Evolutionary conservation across 2,113 vertebrate species (phyloP).

Genomic region (Hippocampus barbouri): DNA sequence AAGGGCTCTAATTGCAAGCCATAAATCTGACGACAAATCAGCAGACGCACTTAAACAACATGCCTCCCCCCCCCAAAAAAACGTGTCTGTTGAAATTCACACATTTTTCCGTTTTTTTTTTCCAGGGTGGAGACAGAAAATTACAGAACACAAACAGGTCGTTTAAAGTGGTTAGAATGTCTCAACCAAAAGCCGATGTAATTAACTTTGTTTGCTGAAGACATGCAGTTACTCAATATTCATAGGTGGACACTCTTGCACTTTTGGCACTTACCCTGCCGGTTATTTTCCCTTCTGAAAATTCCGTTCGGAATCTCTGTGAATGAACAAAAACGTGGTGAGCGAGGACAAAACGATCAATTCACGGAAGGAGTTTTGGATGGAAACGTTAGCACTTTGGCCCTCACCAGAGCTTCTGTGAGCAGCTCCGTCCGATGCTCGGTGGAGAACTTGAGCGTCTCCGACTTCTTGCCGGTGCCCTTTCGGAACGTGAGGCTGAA

Average conservation of each 20-base stretch:
- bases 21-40: not conserved
- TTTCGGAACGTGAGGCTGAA: conserved; percentile 98
- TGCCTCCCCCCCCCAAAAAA: not conserved
- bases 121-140: too few relatives aligned
- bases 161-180: too few relatives aligned
- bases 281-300: conserved; percentile 98
- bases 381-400: not conserved
- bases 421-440: conserved; percentile 98
- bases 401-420: conserved; percentile 92
- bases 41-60: not conserved
- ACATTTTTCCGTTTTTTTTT: too few relatives aligned
- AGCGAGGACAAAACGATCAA: not conserved
- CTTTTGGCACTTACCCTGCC: conserved; percentile 83
- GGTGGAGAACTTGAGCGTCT: conserved; percentile 98
- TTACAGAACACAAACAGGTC: too few relatives aligned
- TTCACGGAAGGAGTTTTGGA: too few relatives aligned
- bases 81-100: too few relatives aligned
- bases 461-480: conserved; percentile 92
- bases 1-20: too few relatives aligned
- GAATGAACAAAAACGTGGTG: conserved; percentile 11
- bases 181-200: not conserved
- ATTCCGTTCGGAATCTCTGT: conserved; percentile 97
- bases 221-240: not conserved
- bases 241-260: not conserved
- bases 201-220: not conserved